These are phyloP conservation scores for Physocephala rufipes DNA, from an alignment of 2,888 invertebrate genomes.

Conservation along the genomic window DNA sequence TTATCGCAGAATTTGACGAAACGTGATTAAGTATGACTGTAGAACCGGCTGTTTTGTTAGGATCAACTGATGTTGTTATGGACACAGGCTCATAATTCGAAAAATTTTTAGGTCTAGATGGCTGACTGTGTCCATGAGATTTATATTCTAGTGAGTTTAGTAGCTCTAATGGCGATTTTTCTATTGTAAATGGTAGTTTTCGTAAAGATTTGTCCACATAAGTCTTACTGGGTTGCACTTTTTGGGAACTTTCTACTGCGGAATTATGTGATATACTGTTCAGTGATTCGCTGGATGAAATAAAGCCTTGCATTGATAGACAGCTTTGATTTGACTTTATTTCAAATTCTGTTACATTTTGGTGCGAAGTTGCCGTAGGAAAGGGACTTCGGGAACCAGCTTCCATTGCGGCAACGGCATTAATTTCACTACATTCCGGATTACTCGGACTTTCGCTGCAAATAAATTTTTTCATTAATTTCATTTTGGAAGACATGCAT, in stretches of 20 bases:
- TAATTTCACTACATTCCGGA: conserved; percentile 78
- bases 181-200: conserved; percentile 54
- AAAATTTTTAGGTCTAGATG: conserved; percentile 62
- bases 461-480: conserved; percentile 84
- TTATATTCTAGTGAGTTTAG: conserved; percentile 40
- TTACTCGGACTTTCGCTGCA: conserved; percentile 74
- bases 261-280: conserved; percentile 57
- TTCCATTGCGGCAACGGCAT: conserved; percentile 79
- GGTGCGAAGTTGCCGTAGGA: conserved; percentile 71
- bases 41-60: conserved; percentile 57
- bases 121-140: conserved; percentile 48
- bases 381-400: conserved; percentile 84
- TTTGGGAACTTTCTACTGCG: conserved; percentile 40
- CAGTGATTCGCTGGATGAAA: conserved; percentile 62
- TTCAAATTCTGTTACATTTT: conserved; percentile 59
- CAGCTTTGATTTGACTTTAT: conserved; percentile 61
- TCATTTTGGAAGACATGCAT: conserved; percentile 84
- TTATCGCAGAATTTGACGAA: conserved; percentile 51
- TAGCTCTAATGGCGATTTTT: conserved; percentile 39
- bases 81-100: conserved; percentile 64
- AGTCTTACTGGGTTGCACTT: conserved; percentile 47
- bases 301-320: conserved; percentile 58
- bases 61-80: conserved; percentile 61
- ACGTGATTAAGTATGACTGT: conserved; percentile 59
- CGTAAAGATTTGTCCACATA: conserved; percentile 65